Conservation (phyloP, 2,888 invertebrate genomes). For the Yponomeuta sedellus region DNA sequence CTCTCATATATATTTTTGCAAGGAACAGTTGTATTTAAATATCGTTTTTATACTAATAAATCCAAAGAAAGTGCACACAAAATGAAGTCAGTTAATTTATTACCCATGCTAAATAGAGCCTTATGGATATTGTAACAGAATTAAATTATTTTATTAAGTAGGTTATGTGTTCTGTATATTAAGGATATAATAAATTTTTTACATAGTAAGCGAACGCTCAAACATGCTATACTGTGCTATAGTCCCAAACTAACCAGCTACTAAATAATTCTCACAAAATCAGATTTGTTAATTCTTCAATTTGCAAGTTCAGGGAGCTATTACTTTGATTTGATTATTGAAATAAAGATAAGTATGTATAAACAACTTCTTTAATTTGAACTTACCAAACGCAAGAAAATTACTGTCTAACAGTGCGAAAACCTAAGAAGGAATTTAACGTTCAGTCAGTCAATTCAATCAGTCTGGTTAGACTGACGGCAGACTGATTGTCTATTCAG, state of each 20-base stretch:
- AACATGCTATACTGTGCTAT: conserved; percentile 39
- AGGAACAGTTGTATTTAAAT: conserved; percentile 7
- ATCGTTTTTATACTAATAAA: conserved; percentile 18
- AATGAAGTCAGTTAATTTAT: conserved; percentile 69
- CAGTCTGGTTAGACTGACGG: too few relatives aligned
- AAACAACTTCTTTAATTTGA: conserved; percentile 28
- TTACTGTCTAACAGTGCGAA: too few relatives aligned
- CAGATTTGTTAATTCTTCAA: conserved; percentile 49
- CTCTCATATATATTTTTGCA: conserved; percentile 9
- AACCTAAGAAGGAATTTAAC: too few relatives aligned
- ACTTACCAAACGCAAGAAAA: too few relatives aligned
- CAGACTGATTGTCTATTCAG: too few relatives aligned
- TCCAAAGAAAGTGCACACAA: conserved; percentile 55
- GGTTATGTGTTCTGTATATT: conserved; percentile 69
- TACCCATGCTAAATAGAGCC: conserved; percentile 58
- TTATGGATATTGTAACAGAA: conserved; percentile 60
- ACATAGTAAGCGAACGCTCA: conserved; percentile 56
- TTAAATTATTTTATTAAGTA: conserved; percentile 69
- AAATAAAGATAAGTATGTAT: conserved; percentile 60
- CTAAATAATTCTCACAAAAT: neutral
- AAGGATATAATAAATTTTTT: conserved; percentile 56
- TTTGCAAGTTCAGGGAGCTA: conserved; percentile 44
- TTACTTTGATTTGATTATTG: conserved; percentile 47
- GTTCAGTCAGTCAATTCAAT: too few relatives aligned
- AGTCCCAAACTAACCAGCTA: conserved; percentile 9